These are phyloP conservation scores for Chorisops tibialis DNA, from an alignment of 2,888 invertebrate species.

Conservation along the genomic window DNA sequence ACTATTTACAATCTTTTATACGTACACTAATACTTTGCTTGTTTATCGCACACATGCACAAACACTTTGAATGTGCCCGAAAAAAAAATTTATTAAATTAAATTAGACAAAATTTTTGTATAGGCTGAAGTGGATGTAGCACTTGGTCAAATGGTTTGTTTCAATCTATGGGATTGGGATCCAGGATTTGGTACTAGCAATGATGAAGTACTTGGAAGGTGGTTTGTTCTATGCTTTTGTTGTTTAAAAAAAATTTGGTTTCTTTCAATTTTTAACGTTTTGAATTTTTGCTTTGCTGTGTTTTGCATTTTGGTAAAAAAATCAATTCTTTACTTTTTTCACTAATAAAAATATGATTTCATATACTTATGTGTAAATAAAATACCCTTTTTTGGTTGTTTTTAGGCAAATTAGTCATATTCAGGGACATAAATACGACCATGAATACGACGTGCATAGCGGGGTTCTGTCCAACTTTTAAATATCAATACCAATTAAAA, in stretches of 20 bases:
- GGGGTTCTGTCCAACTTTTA: no score
- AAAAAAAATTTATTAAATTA: slow-evolving; percentile 28
- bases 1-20: slow-evolving; percentile 34
- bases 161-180: slow-evolving; percentile 83
- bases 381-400: no score
- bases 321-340: no score
- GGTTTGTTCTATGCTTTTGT: slow-evolving; percentile 49
- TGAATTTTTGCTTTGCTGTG: no score
- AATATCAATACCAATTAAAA: no score
- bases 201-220: slow-evolving; percentile 86
- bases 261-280: background rate
- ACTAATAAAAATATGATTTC: no score
- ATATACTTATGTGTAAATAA: no score
- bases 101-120: slow-evolving; percentile 30
- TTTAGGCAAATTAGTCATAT: no score
- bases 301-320: no score
- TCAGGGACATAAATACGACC: no score
- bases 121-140: slow-evolving; percentile 75
- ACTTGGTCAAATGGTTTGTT: slow-evolving; percentile 69
- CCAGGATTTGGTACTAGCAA: slow-evolving; percentile 72
- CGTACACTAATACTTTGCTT: slow-evolving; percentile 31
- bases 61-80: no score
- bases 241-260: slow-evolving; percentile 16
- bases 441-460: no score
- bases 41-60: slow-evolving; percentile 8